Evolutionary conservation across 2,888 invertebrate species (phyloP), one percentile per base, ranked within the genome.

Genomic region (Carcina quercana): DNA sequence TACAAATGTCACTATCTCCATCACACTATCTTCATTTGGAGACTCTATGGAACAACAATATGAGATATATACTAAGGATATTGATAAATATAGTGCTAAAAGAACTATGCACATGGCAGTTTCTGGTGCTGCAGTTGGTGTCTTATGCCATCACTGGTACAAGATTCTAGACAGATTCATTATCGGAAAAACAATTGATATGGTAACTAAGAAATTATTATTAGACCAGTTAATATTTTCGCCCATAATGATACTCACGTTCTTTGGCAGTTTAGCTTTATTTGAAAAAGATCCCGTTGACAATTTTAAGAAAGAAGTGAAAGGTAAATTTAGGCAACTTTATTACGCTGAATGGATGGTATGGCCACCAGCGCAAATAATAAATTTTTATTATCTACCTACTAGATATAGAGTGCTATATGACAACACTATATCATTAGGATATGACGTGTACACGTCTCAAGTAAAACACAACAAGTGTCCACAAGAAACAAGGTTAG

Each of bases 351-450:
- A 98, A 65, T 97, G 96, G 94, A 74, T 94, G 41, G 88, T 97
- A 4, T 97, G 97, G 97, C 97, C 97, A 0, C 93, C 94, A 0
- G 96, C 96, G 0, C 97, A 98, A 72, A 79, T 95, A 24, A 86
- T 98, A 13, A 97, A 97, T 71, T 98, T 98, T 72, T 95, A 92
- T 64, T 89, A 93, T 59, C 70, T 98, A 47, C 95, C 97, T 2
- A 89, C 92, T 5, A 89, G 86, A 52, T 97, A 89, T 68, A 86
- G 97, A 54, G 94, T 98, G 17, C 80, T 97, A 14, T 98, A 96
- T 70, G 96, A 96, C 62, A 96, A 93, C 62, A 87, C 89, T 0
- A 90, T 96, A 61, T 95, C 95, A 15, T 84, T 96, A 60, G 93
- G 94, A 0, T 96, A 94, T 69, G 96, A 96, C 69, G 85, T 95